Conservation (phyloP, 2,888 invertebrate genomes). For the Melangyna quadrimaculata region DNA sequence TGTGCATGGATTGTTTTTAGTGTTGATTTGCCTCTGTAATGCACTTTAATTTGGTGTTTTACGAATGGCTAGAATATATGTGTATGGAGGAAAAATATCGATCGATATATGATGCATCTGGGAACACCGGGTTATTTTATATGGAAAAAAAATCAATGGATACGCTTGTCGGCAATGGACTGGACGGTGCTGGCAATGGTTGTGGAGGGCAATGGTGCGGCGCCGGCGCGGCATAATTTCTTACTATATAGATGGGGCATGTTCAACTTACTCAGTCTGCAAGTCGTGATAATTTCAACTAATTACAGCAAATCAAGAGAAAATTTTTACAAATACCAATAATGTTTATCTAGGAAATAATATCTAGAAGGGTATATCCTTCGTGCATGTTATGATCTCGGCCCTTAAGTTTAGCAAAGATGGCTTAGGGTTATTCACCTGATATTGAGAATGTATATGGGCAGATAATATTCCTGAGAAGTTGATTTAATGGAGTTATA, state of each 20-base stretch:
- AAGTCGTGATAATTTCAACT: constrained; percentile 70
- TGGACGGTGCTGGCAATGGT: background rate
- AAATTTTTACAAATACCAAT: constrained; percentile 55
- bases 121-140: constrained; percentile 8
- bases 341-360: constrained; percentile 53
- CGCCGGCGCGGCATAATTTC: background rate
- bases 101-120: constrained; percentile 67
- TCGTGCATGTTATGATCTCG: constrained; percentile 2
- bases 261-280: constrained; percentile 16
- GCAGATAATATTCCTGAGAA: background rate
- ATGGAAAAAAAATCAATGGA: constrained; percentile 51
- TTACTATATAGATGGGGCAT: constrained; percentile 29
- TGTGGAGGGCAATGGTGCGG: background rate
- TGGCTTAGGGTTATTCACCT: constrained; percentile 46
- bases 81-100: constrained; percentile 28
- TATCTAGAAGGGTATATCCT: constrained; percentile 6
- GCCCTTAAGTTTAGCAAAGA: background rate
- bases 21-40: constrained; percentile 71
- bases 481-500: background rate
- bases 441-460: constrained; percentile 3
- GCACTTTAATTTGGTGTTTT: constrained; percentile 69
- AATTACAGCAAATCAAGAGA: constrained; percentile 65
- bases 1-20: constrained; percentile 50
- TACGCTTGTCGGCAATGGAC: constrained; percentile 38
- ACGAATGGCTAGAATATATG: constrained; percentile 9